Conservation (phyloP, 1,140 invertebrate species). For the Diorhabda elongata region DNA sequence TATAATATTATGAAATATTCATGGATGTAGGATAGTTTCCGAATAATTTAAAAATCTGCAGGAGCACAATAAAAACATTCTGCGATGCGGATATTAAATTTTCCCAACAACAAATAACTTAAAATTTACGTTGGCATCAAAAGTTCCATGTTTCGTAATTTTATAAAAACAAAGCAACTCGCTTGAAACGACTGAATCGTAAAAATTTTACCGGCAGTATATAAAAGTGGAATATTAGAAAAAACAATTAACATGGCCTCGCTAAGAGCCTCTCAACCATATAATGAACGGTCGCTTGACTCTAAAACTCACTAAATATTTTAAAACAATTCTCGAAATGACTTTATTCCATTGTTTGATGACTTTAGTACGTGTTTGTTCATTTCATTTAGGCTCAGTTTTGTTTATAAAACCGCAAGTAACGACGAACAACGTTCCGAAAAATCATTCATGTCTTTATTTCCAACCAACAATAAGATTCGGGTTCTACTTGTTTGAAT, state of each 20-base stretch:
- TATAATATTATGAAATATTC: too few relatives aligned
- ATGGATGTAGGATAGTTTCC: too few relatives aligned
- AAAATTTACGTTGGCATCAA: neutral
- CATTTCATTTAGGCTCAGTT: neutral
- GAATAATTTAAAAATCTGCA: too few relatives aligned
- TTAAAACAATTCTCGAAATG: constrained; percentile 12
- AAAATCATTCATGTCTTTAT: too few relatives aligned
- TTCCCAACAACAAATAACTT: neutral
- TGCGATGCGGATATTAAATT: too few relatives aligned
- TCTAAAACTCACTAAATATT: constrained; percentile 7
- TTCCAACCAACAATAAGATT: too few relatives aligned
- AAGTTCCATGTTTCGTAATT: too few relatives aligned
- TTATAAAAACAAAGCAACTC: neutral
- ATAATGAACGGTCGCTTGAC: constrained; percentile 11
- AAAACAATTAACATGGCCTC: constrained; percentile 14
- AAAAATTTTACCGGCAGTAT: constrained; percentile 8
- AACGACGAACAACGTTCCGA: too few relatives aligned
- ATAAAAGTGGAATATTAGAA: constrained; percentile 11
- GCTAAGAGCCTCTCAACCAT: constrained; percentile 13
- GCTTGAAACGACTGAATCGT: neutral
- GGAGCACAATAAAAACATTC: too few relatives aligned
- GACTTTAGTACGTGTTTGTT: constrained; percentile 1
- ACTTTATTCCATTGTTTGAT: constrained; percentile 11
- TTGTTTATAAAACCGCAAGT: too few relatives aligned
- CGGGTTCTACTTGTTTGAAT: too few relatives aligned